Percentiles rank a stretch among this genome's conserved stretches.
These are phyloP conservation scores for Caenorhabditis sp. DNA, from an alignment of 2,888 invertebrate genomes.

Conservation along the genomic window DNA sequence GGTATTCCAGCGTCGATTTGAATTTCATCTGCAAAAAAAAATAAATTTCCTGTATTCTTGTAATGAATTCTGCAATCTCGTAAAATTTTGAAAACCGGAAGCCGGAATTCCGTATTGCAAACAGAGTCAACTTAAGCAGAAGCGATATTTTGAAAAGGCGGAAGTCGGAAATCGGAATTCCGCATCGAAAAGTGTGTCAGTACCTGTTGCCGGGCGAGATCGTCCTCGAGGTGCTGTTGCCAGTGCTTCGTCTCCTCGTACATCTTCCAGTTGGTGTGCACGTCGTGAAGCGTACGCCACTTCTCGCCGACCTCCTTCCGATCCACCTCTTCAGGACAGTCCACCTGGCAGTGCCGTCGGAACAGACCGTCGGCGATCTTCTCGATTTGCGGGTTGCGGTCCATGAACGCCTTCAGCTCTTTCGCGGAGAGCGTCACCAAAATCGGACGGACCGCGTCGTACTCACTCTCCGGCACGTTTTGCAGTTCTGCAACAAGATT, in stretches of 20 bases:
- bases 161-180: no score
- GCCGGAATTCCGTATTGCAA: no score
- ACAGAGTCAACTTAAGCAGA: no score
- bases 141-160: no score
- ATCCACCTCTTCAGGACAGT: constrained; percentile 20
- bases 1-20: no score
- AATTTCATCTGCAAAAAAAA: no score
- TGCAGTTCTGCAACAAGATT: constrained; percentile 7
- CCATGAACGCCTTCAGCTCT: constrained; percentile 34
- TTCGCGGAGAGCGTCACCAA: constrained; percentile 13
- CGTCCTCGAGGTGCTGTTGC: no score
- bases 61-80: no score
- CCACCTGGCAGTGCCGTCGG: constrained; percentile 37
- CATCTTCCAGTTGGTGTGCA: constrained; percentile 21
- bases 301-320: constrained; percentile 4
- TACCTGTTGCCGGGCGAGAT: no score
- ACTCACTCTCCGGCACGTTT: constrained; percentile 20
- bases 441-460: constrained; percentile 20
- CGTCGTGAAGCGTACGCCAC: constrained; percentile 36
- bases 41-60: no score
- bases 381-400: constrained; percentile 24
- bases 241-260: constrained; percentile 1
- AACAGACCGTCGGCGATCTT: constrained; percentile 27
- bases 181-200: no score
- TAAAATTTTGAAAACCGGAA: no score